Base-by-base conservation (phyloP, 2,797 vertebrate species). In the Chiloscyllium punctatum region DNA sequence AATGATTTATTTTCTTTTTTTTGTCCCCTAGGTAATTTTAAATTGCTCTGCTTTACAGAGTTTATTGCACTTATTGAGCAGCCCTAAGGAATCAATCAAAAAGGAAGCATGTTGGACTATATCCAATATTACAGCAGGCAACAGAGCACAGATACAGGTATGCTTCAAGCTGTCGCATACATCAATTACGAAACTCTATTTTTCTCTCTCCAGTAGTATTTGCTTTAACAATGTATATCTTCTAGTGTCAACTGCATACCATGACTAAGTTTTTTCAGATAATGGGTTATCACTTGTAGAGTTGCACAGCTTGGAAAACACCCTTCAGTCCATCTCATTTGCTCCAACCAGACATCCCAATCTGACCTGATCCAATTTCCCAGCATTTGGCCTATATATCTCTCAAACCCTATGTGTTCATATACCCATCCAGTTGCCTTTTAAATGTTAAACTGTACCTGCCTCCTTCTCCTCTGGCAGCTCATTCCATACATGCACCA, bases 91-190 rank as follows among this genome's bases (percentile, higher is more conserved):
- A 96, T 98, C 98, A 88, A 98, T 98, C 96, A 98, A 98, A 96
- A 98, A 98, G 95, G 98, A 98, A 97, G 98, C 98, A 0, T 98
- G 98, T 96, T 98, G 98, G 98, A 98, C 98, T 97, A 98, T 98
- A 97, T 98, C 98, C 95, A 98, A 98, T 95, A 98, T 98, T 96
- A 98, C 98, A 94, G 98, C 98, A 96, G 98, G 98, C 96, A 98
- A 98, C 97, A 97, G 97, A 97, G 98, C 98, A 23, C 98, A 98
- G 96, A 98, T 98, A 95, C 98, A 98, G 98, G 98, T 98, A 97
- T 97, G 48, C 71, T 94, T 69, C 69, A 72, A 42, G 15, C 51
- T 72, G 48, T 30, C 2, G 23, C 23, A 51, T 94, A 53, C 71
- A 69, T 69, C 37, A 94, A 8, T 94, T 69, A 18, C 57, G 66